These are phyloP conservation scores for Agrochola circellaris DNA, from an alignment of 2,888 invertebrate genomes.

Conservation along the genomic window DNA sequence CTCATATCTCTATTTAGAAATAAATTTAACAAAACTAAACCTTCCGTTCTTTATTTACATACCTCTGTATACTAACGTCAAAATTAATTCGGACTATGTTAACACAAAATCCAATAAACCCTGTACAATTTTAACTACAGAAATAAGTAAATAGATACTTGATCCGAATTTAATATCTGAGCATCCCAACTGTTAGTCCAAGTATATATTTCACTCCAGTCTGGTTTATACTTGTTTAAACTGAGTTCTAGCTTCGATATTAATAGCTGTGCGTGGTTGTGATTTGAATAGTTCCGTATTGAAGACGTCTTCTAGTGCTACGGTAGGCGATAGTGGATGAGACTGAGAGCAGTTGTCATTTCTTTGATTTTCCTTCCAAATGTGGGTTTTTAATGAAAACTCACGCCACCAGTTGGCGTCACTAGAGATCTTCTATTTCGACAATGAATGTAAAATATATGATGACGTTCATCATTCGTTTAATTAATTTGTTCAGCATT, in stretches of 20 bases:
- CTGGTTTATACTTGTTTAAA: constrained; percentile 74
- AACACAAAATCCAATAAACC: constrained; percentile 33
- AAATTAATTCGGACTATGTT: not conserved
- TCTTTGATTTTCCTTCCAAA: not conserved
- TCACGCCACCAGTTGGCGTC: not conserved
- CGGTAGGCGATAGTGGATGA: constrained; percentile 59
- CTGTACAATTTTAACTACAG: constrained; percentile 13
- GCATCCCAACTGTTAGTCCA: constrained; percentile 50
- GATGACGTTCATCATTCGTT: not conserved
- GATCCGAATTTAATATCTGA: constrained; percentile 59
- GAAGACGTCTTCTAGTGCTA: constrained; percentile 66
- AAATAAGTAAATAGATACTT: constrained; percentile 26
- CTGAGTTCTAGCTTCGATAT: constrained; percentile 74
- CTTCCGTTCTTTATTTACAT: not conserved
- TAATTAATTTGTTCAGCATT: not conserved
- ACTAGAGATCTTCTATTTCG: not conserved
- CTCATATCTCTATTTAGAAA: not conserved
- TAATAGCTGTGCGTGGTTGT: constrained; percentile 80
- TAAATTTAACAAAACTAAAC: not conserved
- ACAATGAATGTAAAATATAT: not conserved
- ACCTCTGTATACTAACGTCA: not conserved
- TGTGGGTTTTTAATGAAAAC: not conserved
- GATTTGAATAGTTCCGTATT: constrained; percentile 82
- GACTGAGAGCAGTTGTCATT: constrained; percentile 10
- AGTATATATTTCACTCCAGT: constrained; percentile 64